Base-by-base conservation (phyloP, 1,140 invertebrate species). In the Phymastichus coffea region DNA sequence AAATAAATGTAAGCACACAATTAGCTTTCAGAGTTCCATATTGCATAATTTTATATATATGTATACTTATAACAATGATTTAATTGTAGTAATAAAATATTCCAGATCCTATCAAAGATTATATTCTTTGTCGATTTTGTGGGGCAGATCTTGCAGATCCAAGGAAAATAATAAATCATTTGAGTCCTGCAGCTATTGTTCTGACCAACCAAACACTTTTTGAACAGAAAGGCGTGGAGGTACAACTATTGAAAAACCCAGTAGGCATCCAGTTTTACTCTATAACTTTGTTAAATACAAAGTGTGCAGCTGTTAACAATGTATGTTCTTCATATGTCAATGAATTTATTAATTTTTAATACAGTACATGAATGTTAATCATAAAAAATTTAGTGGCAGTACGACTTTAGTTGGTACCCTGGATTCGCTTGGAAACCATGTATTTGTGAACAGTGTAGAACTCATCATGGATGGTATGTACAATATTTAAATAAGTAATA, bases 71-170 rank as follows among this genome's bases (percentile, higher is more conserved):
- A n/a, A n/a, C n/a, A n/a, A n/a, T n/a, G n/a, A n/a, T n/a, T n/a
- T n/a, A n/a, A n/a, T n/a, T n/a, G n/a, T n/a, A n/a, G n/a, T n/a
- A n/a, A n/a, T n/a, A n/a, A n/a, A n/a, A n/a, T n/a, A n/a, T n/a
- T n/a, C n/a, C n/a, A n/a, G n/a, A n/a, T n/a, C n/a, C n/a, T 44
- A 23, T 12, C 2, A 44, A 69, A 80, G 81, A 82, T 65, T 69
- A 78, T 52, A 67, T 83, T 46, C 61, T 83, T 8, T 83, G 82
- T 64, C 75, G 81, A 38, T 72, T 79, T 70, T 83, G 82, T 64
- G 82, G 82, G 12, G 74, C 75, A 61, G 81, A 83, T 61, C 66
- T 82, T 49, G 81, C 76, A 2, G 80, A 82, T 67, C 75, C 80
- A 20, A 64, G 73, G 68, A 78, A 81, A 61, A 67, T 83, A 62